These are phyloP conservation scores for Ennomos erosarius DNA, from an alignment of 2,888 invertebrate genomes.

Conservation along the genomic window DNA sequence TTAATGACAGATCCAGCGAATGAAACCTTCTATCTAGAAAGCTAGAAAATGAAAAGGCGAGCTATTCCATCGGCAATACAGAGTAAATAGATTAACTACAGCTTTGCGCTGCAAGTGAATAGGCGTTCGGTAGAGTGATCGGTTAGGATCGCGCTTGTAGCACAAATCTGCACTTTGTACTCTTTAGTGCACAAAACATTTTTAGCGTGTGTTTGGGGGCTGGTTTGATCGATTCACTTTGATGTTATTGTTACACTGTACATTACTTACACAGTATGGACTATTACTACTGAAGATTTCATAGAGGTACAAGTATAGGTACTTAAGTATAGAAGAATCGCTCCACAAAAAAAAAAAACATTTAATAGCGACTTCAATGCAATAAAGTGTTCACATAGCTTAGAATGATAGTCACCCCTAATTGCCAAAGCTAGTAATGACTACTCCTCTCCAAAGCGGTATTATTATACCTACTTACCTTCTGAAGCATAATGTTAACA, in stretches of 20 bases:
- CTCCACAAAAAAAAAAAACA: too few relatives aligned
- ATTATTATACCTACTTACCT: too few relatives aligned
- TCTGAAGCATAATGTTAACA: too few relatives aligned
- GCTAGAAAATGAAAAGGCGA: background rate
- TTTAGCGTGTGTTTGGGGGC: constrained; percentile 63
- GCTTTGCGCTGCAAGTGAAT: constrained; percentile 32
- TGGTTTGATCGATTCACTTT: constrained; percentile 69
- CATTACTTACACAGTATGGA: constrained; percentile 2
- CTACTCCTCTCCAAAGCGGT: too few relatives aligned
- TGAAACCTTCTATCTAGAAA: background rate
- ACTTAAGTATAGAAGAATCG: too few relatives aligned
- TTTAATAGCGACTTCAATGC: too few relatives aligned
- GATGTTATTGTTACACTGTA: constrained; percentile 34
- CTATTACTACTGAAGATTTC: background rate
- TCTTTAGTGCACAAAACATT: constrained; percentile 58
- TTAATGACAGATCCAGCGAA: too few relatives aligned
- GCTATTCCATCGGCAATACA: background rate
- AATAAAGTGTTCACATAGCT: too few relatives aligned
- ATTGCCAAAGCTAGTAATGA: too few relatives aligned
- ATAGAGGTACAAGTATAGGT: too few relatives aligned
- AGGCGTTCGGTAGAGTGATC: constrained; percentile 45
- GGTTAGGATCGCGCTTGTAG: constrained; percentile 29
- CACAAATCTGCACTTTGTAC: constrained; percentile 53
- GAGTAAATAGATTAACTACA: constrained; percentile 4
- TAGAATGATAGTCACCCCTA: too few relatives aligned